A percentile compares a stretch with the other conserved stretches of the same genome.
phyloP scores from a whole-genome alignment of 2,888 invertebrate species.

The Ernsta delagoae region DNA sequence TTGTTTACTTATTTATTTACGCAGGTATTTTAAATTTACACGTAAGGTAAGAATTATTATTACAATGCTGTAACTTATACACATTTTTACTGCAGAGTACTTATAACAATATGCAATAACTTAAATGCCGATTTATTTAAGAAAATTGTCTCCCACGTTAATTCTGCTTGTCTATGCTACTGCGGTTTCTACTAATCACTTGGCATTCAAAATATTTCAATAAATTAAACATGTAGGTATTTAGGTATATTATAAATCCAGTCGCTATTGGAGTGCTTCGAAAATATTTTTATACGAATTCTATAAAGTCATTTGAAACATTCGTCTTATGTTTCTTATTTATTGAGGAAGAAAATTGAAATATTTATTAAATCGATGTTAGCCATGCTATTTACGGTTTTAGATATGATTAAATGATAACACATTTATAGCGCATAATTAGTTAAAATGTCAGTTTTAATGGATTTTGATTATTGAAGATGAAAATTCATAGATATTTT shows the following conservation, averaged over 20 bases:
- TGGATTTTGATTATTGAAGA: background rate
- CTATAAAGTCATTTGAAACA: background rate
- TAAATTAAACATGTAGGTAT: background rate
- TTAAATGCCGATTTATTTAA: background rate
- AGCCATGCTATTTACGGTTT: slow-evolving; percentile 10
- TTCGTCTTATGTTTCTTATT: slow-evolving; percentile 7
- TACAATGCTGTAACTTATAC: too few species aligned
- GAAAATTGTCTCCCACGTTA: slow-evolving; percentile 1
- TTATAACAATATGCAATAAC: too few species aligned
- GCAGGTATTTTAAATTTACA: too few species aligned
- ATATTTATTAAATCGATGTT: slow-evolving; percentile 7
- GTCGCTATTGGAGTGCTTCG: background rate
- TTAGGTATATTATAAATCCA: background rate
- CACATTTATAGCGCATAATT: slow-evolving; percentile 2
- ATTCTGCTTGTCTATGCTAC: slow-evolving; percentile 16
- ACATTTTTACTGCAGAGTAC: too few species aligned
- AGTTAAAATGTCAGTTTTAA: slow-evolving; percentile 2
- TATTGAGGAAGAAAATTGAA: background rate
- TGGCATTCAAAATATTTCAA: slow-evolving; percentile 24
- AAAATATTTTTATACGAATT: slow-evolving; percentile 30
- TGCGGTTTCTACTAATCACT: slow-evolving; percentile 19
- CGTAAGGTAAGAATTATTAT: too few species aligned
- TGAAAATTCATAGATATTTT: too few species aligned
- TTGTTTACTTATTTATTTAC: too few species aligned
- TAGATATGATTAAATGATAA: slow-evolving; percentile 7